Evolutionary conservation across 2,113 vertebrate genomes (phyloP).

Genomic region (Isurus oxyrinchus): DNA sequence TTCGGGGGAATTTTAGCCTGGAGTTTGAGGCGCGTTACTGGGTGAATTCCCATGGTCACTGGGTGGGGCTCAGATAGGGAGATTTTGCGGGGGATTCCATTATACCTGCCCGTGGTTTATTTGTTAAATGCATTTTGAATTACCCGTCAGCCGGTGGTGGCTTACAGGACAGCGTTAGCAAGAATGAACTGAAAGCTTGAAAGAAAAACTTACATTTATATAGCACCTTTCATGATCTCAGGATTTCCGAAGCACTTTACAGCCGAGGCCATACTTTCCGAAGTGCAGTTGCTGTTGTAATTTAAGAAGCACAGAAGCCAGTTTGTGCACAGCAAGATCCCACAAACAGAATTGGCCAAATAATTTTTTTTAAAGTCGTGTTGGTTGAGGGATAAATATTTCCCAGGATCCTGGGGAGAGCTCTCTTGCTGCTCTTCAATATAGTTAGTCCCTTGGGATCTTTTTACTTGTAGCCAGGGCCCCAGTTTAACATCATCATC

Average conservation of each 20-base stretch:
- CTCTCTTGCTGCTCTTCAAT: not conserved
- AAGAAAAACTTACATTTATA: not conserved
- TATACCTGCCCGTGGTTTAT: not conserved
- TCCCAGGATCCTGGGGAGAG: not conserved
- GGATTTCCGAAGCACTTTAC: not conserved
- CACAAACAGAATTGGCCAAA: not conserved
- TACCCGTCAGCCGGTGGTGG: not conserved
- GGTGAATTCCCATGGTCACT: not conserved
- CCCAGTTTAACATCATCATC: not conserved
- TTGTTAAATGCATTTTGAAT: not conserved
- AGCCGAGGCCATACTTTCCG: not conserved
- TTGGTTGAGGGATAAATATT: not conserved
- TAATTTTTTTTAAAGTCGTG: too few relatives aligned
- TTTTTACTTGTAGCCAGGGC: not conserved
- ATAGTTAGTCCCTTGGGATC: not conserved
- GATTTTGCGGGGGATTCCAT: conserved; percentile 8
- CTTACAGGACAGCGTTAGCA: not conserved
- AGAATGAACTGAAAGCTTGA: not conserved
- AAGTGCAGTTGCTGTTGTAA: not conserved
- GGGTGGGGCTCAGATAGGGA: not conserved
- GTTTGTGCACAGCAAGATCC: not conserved
- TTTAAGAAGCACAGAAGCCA: not conserved
- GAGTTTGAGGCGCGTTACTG: not conserved
- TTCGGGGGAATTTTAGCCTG: not conserved
- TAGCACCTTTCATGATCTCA: not conserved